Evolutionary conservation across 2,113 vertebrate genomes (phyloP).

Genomic region (Trichechus manatus): DNA sequence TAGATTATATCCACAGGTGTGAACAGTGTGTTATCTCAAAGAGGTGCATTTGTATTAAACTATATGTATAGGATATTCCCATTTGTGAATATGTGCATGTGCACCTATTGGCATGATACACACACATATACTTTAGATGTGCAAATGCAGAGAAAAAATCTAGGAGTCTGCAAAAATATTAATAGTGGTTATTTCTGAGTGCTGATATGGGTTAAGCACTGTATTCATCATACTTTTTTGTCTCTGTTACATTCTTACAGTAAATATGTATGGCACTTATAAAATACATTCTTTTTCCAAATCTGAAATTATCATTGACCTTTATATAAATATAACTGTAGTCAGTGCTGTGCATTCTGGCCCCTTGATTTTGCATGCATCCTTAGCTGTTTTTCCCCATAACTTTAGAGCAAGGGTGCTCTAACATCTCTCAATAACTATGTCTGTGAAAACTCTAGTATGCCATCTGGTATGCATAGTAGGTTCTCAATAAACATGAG

Average conservation of each 20-base stretch:
- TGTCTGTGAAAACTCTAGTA: not conserved
- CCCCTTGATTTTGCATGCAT: not conserved
- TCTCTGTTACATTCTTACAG: not conserved
- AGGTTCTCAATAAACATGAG: not conserved
- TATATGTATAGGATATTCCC: not conserved
- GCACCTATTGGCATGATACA: not conserved
- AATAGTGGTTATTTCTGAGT: not conserved
- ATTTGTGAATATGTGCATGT: not conserved
- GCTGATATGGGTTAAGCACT: not conserved
- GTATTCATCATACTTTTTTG: not conserved
- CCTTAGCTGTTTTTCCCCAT: not conserved
- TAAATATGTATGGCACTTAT: not conserved
- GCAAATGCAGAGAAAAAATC: not conserved
- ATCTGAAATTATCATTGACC: not conserved
- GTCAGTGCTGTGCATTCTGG: accelerated
- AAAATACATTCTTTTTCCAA: not conserved
- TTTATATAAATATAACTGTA: not conserved
- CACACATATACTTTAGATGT: not conserved
- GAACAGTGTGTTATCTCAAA: not conserved
- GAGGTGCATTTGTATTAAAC: not conserved
- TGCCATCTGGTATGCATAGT: not conserved
- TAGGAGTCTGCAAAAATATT: not conserved
- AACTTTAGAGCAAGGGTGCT: not conserved
- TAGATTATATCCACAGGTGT: not conserved
- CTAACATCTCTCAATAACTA: not conserved